These are phyloP conservation scores for Amblyornis subalaris DNA, from an alignment of 2,113 vertebrate species.

Conservation along the genomic window DNA sequence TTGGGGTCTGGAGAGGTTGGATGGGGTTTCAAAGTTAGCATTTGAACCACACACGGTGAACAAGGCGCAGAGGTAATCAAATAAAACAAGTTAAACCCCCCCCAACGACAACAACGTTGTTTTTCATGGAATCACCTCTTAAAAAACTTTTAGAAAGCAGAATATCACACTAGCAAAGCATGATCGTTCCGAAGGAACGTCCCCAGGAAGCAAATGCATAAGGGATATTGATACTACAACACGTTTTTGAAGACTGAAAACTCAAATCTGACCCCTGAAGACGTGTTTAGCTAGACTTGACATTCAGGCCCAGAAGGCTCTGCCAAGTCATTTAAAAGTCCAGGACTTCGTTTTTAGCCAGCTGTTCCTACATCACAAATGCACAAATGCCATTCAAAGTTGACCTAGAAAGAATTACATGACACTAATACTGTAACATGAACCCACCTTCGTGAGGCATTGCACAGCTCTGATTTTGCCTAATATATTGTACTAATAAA, in stretches of 20 bases:
- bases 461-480: not conserved
- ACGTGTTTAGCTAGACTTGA: not conserved
- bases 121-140: not conserved
- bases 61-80: not conserved
- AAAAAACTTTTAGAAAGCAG: not conserved
- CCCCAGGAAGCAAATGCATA: not conserved
- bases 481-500: not conserved
- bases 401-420: constrained; percentile 45
- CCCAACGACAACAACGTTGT: not conserved
- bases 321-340: constrained; percentile 13
- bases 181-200: not conserved
- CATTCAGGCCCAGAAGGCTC: constrained; percentile 17
- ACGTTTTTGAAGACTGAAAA: not conserved
- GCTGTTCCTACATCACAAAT: not conserved
- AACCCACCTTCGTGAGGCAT: not conserved
- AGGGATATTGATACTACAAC: not conserved
- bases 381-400: constrained; percentile 10
- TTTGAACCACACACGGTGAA: not conserved
- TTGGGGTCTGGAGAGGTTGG: not conserved
- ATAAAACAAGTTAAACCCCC: not conserved
- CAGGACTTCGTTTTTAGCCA: not conserved
- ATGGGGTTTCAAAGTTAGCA: not conserved
- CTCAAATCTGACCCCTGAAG: not conserved
- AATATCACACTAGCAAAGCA: not conserved
- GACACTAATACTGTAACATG: not conserved